Evolutionary conservation across 2,888 invertebrate genomes (phyloP).

Genomic region (Esperia sulphurella): DNA sequence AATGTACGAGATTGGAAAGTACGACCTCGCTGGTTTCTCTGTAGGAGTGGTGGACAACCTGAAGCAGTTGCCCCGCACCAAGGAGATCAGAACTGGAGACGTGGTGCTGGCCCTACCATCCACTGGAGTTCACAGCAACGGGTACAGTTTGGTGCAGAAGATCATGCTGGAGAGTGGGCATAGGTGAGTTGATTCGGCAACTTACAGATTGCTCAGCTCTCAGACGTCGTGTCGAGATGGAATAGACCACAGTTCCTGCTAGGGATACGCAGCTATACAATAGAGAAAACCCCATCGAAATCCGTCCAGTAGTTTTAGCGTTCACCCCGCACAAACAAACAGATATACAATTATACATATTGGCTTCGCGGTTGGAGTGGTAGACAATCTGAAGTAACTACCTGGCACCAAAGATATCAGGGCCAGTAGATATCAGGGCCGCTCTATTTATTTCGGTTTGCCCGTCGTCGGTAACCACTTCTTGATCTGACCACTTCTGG

Average conservation of each 20-base stretch:
- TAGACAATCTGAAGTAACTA: conserved; percentile 85
- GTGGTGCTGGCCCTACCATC: conserved; percentile 92
- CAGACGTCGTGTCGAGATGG: too few species aligned
- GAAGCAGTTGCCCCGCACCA: conserved; percentile 82
- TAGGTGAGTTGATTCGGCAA: conserved; percentile 68
- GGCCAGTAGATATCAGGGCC: too few species aligned
- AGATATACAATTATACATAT: too few species aligned
- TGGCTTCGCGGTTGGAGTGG: conserved; percentile 97
- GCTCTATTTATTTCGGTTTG: too few species aligned
- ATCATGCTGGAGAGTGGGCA: conserved; percentile 84
- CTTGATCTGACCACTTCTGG: too few species aligned
- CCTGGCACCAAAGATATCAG: conserved; percentile 84
- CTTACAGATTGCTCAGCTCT: neutral
- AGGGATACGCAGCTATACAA: too few species aligned
- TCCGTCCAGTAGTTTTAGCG: too few species aligned
- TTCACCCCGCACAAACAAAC: too few species aligned
- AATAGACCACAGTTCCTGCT: too few species aligned
- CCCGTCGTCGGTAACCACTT: too few species aligned
- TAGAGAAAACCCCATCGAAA: too few species aligned
- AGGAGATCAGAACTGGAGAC: conserved; percentile 86
- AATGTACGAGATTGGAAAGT: conserved; percentile 92
- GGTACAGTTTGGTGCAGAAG: conserved; percentile 93
- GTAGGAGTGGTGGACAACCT: conserved; percentile 93
- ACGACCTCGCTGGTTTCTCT: conserved; percentile 97
- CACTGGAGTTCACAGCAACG: conserved; percentile 96